Percentiles rank a stretch among this genome's conserved stretches.
Conservation (phyloP, 2,113 vertebrate species). For the Cairina moschata region DNA sequence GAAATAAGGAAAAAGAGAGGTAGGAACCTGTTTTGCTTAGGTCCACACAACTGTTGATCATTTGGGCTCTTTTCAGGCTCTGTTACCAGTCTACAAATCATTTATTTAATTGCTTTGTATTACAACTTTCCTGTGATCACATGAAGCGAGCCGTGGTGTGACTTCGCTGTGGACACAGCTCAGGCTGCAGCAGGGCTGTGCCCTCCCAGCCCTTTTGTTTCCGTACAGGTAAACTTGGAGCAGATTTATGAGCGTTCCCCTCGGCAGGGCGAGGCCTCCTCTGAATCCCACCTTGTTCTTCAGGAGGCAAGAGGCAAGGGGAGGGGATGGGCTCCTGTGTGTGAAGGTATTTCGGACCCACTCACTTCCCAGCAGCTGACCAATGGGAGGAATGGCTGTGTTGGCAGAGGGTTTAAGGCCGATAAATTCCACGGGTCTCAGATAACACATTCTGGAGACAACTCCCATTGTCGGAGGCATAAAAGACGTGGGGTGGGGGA, state of each 20-base stretch:
- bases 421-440: slow-evolving; percentile 71
- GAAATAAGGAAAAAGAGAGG: neutral
- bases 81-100: neutral
- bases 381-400: slow-evolving; percentile 61
- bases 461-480: slow-evolving; percentile 53
- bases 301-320: neutral
- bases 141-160: neutral
- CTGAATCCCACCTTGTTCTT: slow-evolving; percentile 29
- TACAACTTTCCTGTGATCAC: neutral
- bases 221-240: neutral
- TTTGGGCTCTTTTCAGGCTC: neutral
- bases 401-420: slow-evolving; percentile 50
- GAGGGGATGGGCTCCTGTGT: neutral
- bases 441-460: slow-evolving; percentile 59
- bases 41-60: neutral
- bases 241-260: neutral
- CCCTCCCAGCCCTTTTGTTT: neutral
- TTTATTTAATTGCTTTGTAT: neutral
- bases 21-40: neutral
- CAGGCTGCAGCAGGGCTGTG: neutral
- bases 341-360: neutral
- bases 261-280: neutral
- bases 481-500: slow-evolving; percentile 66
- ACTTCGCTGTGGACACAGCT: neutral
- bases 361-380: slow-evolving; percentile 39